A percentile compares a stretch with the other conserved stretches of the same genome.
Conservation (phyloP, 2,797 vertebrate species). For the Sebastes matsubarae region DNA sequence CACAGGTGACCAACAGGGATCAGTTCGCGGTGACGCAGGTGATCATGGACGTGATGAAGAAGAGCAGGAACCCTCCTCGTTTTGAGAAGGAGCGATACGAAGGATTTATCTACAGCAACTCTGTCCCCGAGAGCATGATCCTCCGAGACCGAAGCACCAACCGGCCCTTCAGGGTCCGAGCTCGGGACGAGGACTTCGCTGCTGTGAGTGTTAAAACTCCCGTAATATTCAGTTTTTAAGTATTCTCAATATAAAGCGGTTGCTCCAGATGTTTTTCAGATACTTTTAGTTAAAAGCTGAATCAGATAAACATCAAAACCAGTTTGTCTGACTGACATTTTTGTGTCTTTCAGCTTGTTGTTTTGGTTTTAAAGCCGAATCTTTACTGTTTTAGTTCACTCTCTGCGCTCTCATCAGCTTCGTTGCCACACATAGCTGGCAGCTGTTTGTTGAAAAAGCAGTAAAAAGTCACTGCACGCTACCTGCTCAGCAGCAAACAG, state of each 20-base stretch:
- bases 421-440: accelerated
- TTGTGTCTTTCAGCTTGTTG: neutral
- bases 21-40: slow-evolving; percentile 86
- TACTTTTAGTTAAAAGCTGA: neutral
- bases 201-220: slow-evolving; percentile 74
- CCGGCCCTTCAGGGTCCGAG: slow-evolving; percentile 84
- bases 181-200: slow-evolving; percentile 86
- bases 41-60: slow-evolving; percentile 84
- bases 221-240: neutral
- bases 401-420: too few species aligned
- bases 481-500: neutral
- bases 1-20: slow-evolving; percentile 83
- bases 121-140: slow-evolving; percentile 79
- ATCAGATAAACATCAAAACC: neutral
- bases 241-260: neutral
- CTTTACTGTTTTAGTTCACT: too few species aligned
- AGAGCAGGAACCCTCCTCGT: slow-evolving; percentile 74
- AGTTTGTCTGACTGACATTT: neutral
- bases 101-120: slow-evolving; percentile 78
- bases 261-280: neutral
- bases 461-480: neutral
- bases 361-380: neutral
- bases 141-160: slow-evolving; percentile 77
- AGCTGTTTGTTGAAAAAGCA: neutral
- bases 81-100: slow-evolving; percentile 84